Percentiles rank a stretch among this genome's conserved stretches.
phyloP scores from a whole-genome alignment of 2,888 invertebrate genomes.

The Lasioglossum leucozonium region DNA sequence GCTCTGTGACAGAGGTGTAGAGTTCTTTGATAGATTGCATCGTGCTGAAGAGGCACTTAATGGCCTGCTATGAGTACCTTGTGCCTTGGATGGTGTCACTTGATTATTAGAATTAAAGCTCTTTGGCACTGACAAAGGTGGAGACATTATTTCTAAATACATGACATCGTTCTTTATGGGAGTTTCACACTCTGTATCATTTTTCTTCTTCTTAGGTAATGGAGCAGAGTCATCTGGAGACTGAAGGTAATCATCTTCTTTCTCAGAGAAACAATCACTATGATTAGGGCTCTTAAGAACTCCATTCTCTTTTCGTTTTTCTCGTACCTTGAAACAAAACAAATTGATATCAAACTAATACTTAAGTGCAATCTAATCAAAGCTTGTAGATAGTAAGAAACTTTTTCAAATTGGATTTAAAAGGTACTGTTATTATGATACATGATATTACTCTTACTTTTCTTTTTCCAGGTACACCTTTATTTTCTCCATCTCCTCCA shows the following conservation, averaged over 20 bases:
- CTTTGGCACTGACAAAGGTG: slow-evolving; percentile 80
- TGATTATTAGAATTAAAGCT: slow-evolving; percentile 64
- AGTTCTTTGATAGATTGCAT: slow-evolving; percentile 58
- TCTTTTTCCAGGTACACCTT: slow-evolving; percentile 79
- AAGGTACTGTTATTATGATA: background rate
- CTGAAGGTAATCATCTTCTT: slow-evolving; percentile 71
- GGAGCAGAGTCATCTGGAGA: slow-evolving; percentile 73
- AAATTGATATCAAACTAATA: background rate
- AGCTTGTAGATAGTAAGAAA: background rate
- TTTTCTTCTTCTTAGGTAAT: slow-evolving; percentile 77
- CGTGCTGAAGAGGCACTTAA: slow-evolving; percentile 51
- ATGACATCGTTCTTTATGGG: slow-evolving; percentile 75
- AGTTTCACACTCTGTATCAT: slow-evolving; percentile 68
- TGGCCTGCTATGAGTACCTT: slow-evolving; percentile 36
- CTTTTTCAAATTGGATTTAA: background rate
- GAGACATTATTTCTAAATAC: slow-evolving; percentile 83
- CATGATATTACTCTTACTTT: slow-evolving; percentile 68
- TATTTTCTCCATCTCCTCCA: slow-evolving; percentile 76
- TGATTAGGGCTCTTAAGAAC: slow-evolving; percentile 67
- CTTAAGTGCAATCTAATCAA: slow-evolving; percentile 1
- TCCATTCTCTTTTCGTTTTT: slow-evolving; percentile 77
- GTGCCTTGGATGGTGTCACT: slow-evolving; percentile 68
- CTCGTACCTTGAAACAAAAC: slow-evolving; percentile 58
- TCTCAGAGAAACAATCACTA: slow-evolving; percentile 71
- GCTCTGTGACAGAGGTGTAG: slow-evolving; percentile 35